Conservation (phyloP, 2,797 vertebrate genomes). For the Acipenser ruthenus region DNA sequence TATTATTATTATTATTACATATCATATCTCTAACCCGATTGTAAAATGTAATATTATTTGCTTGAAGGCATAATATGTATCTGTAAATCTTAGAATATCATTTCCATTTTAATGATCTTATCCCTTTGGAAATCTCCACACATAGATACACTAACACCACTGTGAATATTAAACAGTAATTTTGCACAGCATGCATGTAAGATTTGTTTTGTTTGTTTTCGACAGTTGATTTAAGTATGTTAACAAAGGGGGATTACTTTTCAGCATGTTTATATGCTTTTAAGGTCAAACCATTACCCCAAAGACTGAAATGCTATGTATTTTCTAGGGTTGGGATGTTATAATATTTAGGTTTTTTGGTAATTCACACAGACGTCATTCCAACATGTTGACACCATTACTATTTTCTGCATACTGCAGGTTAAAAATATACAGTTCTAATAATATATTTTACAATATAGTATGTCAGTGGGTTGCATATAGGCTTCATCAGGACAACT, state of each 20-base stretch:
- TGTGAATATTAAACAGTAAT: too few species aligned
- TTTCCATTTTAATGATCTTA: conserved; percentile 40
- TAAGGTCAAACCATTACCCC: too few species aligned
- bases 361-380: conserved; percentile 7
- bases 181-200: too few species aligned
- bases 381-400: conserved; percentile 5
- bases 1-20: too few species aligned
- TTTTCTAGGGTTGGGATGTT: not conserved
- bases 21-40: conserved; percentile 27
- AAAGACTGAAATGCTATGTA: not conserved
- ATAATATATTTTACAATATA: too few species aligned
- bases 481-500: too few species aligned
- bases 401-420: not conserved
- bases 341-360: conserved; percentile 6
- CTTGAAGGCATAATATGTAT: conserved; percentile 34
- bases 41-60: conserved; percentile 33
- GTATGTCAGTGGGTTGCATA: too few species aligned
- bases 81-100: conserved; percentile 21
- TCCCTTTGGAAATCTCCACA: conserved; percentile 23
- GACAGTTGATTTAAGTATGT: too few species aligned
- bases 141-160: not conserved
- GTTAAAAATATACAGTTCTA: too few species aligned
- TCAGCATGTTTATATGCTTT: too few species aligned
- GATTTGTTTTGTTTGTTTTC: too few species aligned
- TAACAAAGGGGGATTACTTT: too few species aligned